Conservation (phyloP, 1,140 invertebrate species). For the Eupristina koningsbergeri region DNA sequence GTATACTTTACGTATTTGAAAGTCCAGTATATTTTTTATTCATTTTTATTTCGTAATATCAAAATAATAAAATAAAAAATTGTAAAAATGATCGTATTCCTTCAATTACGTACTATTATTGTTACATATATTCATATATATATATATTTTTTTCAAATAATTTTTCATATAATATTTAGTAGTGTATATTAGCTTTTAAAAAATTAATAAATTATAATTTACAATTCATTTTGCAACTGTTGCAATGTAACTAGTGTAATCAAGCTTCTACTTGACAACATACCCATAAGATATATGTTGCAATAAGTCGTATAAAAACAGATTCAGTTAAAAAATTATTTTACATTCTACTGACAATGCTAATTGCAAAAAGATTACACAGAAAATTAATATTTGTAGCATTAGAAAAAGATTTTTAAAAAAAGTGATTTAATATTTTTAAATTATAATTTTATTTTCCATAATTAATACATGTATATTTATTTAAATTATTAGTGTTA, state of each 20-base stretch:
- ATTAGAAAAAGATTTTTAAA: neutral
- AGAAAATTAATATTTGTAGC: neutral
- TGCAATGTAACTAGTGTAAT: neutral
- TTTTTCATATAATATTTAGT: neutral
- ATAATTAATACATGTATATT: no score
- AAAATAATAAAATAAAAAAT: no score
- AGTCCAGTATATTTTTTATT: no score
- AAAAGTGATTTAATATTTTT: neutral
- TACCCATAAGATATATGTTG: neutral
- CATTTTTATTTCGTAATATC: no score
- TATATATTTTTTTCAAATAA: neutral
- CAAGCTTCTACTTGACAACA: neutral
- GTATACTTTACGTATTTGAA: no score
- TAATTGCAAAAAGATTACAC: constrained; percentile 1
- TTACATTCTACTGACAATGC: neutral
- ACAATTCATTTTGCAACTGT: constrained; percentile 7
- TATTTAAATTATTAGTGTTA: no score
- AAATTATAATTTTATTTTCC: no score
- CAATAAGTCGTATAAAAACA: constrained; percentile 1
- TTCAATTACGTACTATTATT: no score
- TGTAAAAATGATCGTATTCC: no score
- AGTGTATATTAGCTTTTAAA: no score
- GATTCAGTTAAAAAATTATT: constrained; percentile 2
- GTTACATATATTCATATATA: no score
- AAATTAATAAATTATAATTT: neutral